Base-by-base conservation (phyloP, 2,113 vertebrate species). In the Anhinga rufa region DNA sequence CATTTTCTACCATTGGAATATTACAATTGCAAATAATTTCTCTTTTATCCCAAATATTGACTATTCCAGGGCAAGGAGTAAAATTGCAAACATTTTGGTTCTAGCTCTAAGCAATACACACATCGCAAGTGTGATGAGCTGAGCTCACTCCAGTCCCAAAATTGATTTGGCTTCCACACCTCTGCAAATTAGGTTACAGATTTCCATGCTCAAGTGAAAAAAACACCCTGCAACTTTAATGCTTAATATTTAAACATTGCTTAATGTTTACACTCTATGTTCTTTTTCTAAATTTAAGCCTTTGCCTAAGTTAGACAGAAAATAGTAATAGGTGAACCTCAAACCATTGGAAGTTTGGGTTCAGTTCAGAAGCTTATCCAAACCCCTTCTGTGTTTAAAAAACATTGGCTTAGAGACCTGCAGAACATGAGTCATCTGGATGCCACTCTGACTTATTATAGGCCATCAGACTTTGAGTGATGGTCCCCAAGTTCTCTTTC, bases 311-410 rank as follows among this genome's bases (percentile, higher is more conserved):
- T 77, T 91, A 92, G 71, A 66, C 46, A 96, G 93, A 96, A 96
- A 97, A 95, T 76, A 93, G 91, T 19, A 71, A 81, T 55, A 92
- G 95, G 89, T 84, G 93, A 96, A 96, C 96, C 93, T 97, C 96
- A 97, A 95, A 95, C 95, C 90, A 86, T 65, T 93, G 90, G 76
- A 91, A 95, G 95, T 70, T 70, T 93, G 76, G 72, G 91, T 76
- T 46, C 80, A 86, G 62, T 91, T 95, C 89, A 95, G 91, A 82
- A 95, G 86, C 70, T 85, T 77, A 57, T 68, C 91, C 93, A 94
- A 96, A 91, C 32, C 49, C 38, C 44, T 95, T 82, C 66, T 88
- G 74, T 51, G 54, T 92, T 87, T 92, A 92, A 95, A 95, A 85
- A 70, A 82, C 66, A 82, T 55, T 58, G 64, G 71, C 92, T 92